Base-by-base conservation (phyloP, 1,140 invertebrate species). In the Chrysoperla carnea region DNA sequence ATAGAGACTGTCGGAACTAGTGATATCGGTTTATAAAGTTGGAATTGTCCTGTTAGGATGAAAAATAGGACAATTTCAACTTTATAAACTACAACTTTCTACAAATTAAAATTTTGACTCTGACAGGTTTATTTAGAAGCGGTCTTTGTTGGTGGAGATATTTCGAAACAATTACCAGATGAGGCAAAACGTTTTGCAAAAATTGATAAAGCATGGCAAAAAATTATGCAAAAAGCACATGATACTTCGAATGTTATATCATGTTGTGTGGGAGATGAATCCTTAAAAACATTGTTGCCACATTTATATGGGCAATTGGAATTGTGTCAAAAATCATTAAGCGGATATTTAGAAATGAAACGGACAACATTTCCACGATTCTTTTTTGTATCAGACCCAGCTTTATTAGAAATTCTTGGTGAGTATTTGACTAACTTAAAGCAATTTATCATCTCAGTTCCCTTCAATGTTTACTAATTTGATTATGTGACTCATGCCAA, bases 151-250 rank as follows among this genome's bases (percentile, higher is more conserved):
- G 92, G 92, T 11, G 92, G 93, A 43, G 93, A 98, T 54, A 97
- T 97, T 53, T 92, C 93, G 8, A 96, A 96, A 59, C 93, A 97
- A 58, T 64, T 98, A 37, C 93, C 93, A 0, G 90, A 89, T 60
- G 88, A 92, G 65, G 88, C 88, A 1, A 87, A 91, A 64, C 75
- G 84, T 42, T 96, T 96, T 64, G 88, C 86, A 14, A 94, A 92
- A 67, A 96, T 97, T 47, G 93, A 97, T 59, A 94, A 95, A 56
- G 91, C 88, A 2, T 97, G 93, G 92, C 88, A 94, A 56, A 95
- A 95, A 60, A 94, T 96, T 23, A 96, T 97, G 91, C 84, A 88
- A 52, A 62, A 86, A 38, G 89, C 88, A 0, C 87, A 93, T 52
- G 92, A 96, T 61, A 94, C 86, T 0, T 85, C 91, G 0, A 89